Base-by-base conservation (phyloP, 2,113 vertebrate genomes). In the Pandion haliaetus region DNA sequence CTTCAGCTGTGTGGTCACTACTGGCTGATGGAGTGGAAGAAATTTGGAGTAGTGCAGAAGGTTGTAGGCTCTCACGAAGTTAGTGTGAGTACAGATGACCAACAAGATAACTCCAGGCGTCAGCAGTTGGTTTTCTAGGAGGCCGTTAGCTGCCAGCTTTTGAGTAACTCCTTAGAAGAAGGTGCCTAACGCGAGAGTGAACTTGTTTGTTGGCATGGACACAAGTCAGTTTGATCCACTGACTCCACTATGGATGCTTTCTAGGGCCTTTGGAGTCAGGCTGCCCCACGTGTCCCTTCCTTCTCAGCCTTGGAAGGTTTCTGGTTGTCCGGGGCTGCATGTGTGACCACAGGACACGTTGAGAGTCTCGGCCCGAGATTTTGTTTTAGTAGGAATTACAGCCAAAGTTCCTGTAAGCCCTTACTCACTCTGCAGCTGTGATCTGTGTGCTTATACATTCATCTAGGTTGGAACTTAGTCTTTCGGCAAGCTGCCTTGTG, bases 111-210 rank as follows among this genome's bases (percentile, higher is more conserved):
- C 52, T 34, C 23, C 38, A 67, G 83, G 17, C 19, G 47, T 72
- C 82, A 96, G 94, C 47, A 44, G n/a, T 55, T 55, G 69, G 82
- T 57, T 94, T 94, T 86, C 49, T 81, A 82, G 57, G 87, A 95
- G 80, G 47, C 34, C 28, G 59, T 77, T 55, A 34, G 67, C 62
- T 61, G 84, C 91, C 91, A 87, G 91, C 76, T 88, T 92, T 70
- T 52, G 54, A 45, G 63, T 10, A 14, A 65, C 62, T 59, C 84
- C 82, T 49, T 18, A 55, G 82, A 47, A 83, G 93, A 82, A 92
- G 86, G 76, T 42, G 82, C 82, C 90, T 59, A 34, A 54, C 29
- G 28, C 54, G 40, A 85, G 77, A 74, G 62, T 42, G 62, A 76
- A 54, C 89, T 59, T 44, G 31, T 62, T 44, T 77, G 71, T 50